A percentile compares a stretch with the other conserved stretches of the same genome.
Conservation (phyloP, 2,797 vertebrate genomes). For the Phataginus tetradactyla region DNA sequence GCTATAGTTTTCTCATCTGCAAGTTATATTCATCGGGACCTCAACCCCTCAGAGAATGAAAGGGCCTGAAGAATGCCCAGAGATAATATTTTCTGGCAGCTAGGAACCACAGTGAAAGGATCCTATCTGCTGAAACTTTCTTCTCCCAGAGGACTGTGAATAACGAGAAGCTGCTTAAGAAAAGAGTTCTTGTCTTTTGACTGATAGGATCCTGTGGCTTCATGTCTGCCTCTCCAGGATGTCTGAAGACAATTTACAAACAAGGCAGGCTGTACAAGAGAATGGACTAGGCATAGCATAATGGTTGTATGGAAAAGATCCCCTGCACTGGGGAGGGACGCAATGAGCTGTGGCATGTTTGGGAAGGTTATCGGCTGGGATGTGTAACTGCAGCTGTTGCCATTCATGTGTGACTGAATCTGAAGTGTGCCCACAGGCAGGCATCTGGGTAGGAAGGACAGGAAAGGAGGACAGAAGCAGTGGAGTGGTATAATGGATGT, state of each 20-base stretch:
- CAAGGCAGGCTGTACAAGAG: background rate
- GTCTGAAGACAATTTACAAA: background rate
- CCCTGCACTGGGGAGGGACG: background rate
- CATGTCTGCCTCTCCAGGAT: background rate
- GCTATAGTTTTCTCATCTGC: background rate
- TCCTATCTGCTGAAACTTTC: background rate
- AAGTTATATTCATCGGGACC: background rate
- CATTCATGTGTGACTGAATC: background rate
- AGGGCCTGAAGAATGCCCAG: background rate
- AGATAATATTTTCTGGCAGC: background rate
- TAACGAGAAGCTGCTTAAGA: conserved; percentile 29
- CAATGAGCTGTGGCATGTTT: background rate
- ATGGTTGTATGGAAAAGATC: background rate
- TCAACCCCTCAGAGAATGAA: conserved; percentile 11
- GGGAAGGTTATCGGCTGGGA: background rate
- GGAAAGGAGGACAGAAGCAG: background rate
- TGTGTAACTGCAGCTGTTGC: background rate
- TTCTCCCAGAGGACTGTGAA: background rate
- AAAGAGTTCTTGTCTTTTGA: background rate
- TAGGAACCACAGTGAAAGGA: background rate
- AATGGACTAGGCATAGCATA: background rate
- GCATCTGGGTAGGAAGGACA: background rate
- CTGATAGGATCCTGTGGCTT: background rate
- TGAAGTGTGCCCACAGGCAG: background rate
- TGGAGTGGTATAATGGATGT: background rate